Base-by-base conservation (phyloP, 2,797 vertebrate genomes). In the Eulemur mongoz region DNA sequence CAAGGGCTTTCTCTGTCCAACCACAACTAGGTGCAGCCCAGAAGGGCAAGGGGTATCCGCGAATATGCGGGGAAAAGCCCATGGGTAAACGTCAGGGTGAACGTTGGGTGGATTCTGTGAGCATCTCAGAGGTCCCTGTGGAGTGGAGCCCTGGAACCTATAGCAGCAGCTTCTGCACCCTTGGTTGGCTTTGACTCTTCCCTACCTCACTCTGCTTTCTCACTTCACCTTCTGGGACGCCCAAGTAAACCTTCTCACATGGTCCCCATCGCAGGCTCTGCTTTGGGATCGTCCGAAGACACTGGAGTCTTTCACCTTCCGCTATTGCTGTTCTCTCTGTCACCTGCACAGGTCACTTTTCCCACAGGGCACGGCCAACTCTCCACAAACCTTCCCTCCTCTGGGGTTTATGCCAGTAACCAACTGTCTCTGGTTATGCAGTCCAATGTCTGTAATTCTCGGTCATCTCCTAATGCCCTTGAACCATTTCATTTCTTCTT, bases 401-500 rank as follows among this genome's bases (percentile, higher is more conserved):
- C 14, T 65, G 17, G 52, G n/a, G 22, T 69, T 70, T 22, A 65
- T 72, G 69, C 6, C 35, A 54, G 18, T 32, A 50, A 50, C 5
- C 8, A 11, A 45, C 48, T 82, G 67, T 86, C 57, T 40, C 22
- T n/a, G 32, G 67, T 27, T 22, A 6, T 50, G 14, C 48, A 75
- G 40, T 27, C 48, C 22, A 76, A 5, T 23, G 27, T 52, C 30
- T 82, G 12, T 81, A 40, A 59, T n/a, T 81, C 38, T 20, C 22
- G 11, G 25, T 59, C 15, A 57, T 32, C 5, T 81, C 12, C 13
- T 80, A 45, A 40, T 3, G 15, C n/a, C 65, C 10, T 81, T 57
- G 9, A 75, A 48, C 23, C 12, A 75, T 87, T 91, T 87, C 13
- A 75, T 81, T 80, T 80, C 25, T 86, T 63, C 30, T 65, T 25